These are phyloP conservation scores for Andrena flavipes DNA, from an alignment of 2,888 invertebrate species.

Conservation along the genomic window DNA sequence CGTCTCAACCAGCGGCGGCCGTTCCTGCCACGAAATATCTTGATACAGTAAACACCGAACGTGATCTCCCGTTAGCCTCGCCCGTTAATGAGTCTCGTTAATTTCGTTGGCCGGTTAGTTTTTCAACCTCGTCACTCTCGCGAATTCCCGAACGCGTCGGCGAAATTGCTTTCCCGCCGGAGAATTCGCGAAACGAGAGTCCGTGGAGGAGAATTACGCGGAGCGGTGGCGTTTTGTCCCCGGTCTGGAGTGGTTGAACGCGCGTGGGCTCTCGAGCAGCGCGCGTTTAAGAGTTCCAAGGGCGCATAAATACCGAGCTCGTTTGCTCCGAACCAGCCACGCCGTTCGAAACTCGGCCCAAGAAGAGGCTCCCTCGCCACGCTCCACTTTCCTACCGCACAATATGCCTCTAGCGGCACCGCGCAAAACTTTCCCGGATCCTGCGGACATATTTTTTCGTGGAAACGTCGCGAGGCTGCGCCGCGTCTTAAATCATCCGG, in stretches of 20 bases:
- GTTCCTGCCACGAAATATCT: neutral
- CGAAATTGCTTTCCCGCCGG: neutral
- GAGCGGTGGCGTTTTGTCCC: neutral
- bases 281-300: constrained; percentile 20
- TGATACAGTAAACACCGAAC: neutral
- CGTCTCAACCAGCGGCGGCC: neutral
- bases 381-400: constrained; percentile 7
- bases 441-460: constrained; percentile 62
- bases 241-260: constrained; percentile 12
- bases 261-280: neutral
- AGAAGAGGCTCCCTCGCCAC: constrained; percentile 9
- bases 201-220: neutral
- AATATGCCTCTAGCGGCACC: constrained; percentile 31
- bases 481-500: constrained; percentile 64
- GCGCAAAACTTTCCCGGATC: constrained; percentile 35
- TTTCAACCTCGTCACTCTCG: constrained; percentile 10
- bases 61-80: neutral
- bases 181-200: neutral
- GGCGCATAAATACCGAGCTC: constrained; percentile 41
- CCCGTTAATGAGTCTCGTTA: neutral
- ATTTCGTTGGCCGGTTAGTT: constrained; percentile 5
- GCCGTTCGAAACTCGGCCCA: constrained; percentile 14
- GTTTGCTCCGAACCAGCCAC: constrained; percentile 5
- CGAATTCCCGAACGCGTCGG: neutral
- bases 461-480: constrained; percentile 23